Evolutionary conservation across 2,113 vertebrate genomes (phyloP).

Genomic region (Syngnathus typhle): DNA sequence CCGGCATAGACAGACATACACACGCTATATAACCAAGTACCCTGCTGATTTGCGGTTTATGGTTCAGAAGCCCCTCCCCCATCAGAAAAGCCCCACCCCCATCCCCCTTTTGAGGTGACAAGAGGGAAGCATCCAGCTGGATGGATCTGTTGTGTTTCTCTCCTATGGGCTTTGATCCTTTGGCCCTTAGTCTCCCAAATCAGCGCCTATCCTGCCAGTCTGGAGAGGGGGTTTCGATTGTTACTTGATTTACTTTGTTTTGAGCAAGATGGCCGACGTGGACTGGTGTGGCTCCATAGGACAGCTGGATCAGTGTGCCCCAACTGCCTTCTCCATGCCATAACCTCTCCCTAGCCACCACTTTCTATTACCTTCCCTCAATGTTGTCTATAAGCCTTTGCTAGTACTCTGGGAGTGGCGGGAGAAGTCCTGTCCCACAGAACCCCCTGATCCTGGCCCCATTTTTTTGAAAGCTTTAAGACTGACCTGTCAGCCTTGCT

Average conservation of each 20-base stretch:
- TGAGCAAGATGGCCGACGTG: constrained; percentile 30
- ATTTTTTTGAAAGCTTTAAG: constrained; percentile 58
- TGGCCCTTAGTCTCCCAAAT: constrained; percentile 52
- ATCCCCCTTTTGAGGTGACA: constrained; percentile 44
- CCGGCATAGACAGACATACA: constrained; percentile 24
- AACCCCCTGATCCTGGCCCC: constrained; percentile 59
- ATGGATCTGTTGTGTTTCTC: constrained; percentile 55
- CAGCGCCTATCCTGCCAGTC: constrained; percentile 28
- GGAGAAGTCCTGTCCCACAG: constrained; percentile 40
- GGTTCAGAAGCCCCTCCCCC: constrained; percentile 24
- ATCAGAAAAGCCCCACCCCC: constrained; percentile 28
- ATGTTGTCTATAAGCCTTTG: constrained; percentile 34
- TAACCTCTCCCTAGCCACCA: constrained; percentile 27
- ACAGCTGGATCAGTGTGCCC: constrained; percentile 50
- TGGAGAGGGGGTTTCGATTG: constrained; percentile 39
- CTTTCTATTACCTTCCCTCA: constrained; percentile 31
- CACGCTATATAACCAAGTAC: constrained; percentile 24
- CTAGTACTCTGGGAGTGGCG: constrained; percentile 52
- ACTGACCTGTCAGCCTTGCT: constrained; percentile 68
- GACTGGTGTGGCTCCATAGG: constrained; percentile 36
- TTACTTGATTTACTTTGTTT: constrained; percentile 53
- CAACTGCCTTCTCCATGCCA: constrained; percentile 21
- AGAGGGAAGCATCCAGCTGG: constrained; percentile 63
- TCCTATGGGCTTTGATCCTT: constrained; percentile 60
- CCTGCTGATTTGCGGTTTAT: constrained; percentile 49